Base-by-base conservation (phyloP, 64 coral and sea anemone genomes). In the Montipora capricornis region DNA sequence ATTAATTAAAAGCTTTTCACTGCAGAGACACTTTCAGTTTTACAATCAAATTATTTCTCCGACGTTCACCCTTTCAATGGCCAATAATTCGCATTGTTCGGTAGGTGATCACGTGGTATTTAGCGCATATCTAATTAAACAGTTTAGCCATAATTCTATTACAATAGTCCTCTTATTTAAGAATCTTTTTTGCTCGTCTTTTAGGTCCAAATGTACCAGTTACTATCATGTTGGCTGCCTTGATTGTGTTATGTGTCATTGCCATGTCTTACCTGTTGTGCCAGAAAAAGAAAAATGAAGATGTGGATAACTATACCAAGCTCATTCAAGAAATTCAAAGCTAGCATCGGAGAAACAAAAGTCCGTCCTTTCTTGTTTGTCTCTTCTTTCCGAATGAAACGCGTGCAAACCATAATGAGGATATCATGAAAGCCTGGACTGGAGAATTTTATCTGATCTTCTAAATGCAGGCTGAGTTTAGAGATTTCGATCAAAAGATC, bases 311-410 rank as follows among this genome's bases (percentile, higher is more conserved):
- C 7, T 86, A 86, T 64, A 50, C 44, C 13, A 73, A 45, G 8
- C 82, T 86, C 4, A 59, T 49, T 46, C 16, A 86, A 71, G 82
- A 86, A 86, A 73, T 86, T 86, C 44, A 73, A 71, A 17, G 49
- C 66, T 86, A 50, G 37, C 68, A 4, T 15, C 14, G 61, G 4
- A 64, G 61, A 16, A 16, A 3, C 4, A 14, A 15, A 64, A 64
- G 11, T 15, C 10, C 52, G 13, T 12, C 14, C 9, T 14, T 55
- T 55, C 52, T 7, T 55, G 52, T 4, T 55, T 55, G 52, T 55
- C 52, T 55, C 5, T 55, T 55, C 52, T 5, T 55, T 55, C 6
- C 6, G 52, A 55, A 55, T 55, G 52, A 55, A 55, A 10, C 52
- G 10, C 3, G 10, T 7, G 52, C 52, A 10, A 55, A 55, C 0